Conservation (phyloP, 2,113 vertebrate genomes). For the Gambusia holbrooki region DNA sequence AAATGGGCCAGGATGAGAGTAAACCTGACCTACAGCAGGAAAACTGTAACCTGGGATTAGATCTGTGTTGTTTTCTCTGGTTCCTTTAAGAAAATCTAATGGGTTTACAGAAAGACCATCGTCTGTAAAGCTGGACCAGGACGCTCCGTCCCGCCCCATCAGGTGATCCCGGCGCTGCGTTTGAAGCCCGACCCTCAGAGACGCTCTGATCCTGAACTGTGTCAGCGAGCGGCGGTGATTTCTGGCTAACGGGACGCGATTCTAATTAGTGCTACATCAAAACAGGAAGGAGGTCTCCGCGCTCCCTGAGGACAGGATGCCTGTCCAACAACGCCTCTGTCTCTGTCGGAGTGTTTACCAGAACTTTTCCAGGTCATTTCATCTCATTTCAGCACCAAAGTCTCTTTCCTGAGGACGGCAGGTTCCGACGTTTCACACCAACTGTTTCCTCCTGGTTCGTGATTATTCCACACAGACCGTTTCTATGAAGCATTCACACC, state of each 20-base stretch:
- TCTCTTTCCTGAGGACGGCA: not conserved
- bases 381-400: not conserved
- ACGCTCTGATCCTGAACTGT: conserved; percentile 52
- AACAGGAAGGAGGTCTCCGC: conserved; percentile 62
- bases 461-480: no score
- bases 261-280: conserved; percentile 72
- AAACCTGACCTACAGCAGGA: no score
- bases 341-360: conserved; percentile 1
- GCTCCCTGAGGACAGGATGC: conserved; percentile 52
- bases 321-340: conserved; percentile 57
- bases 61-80: no score
- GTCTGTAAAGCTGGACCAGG: conserved; percentile 21
- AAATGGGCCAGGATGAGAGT: no score
- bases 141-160: conserved; percentile 17
- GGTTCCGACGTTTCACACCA: not conserved
- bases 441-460: no score
- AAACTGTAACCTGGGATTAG: not conserved
- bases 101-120: not conserved
- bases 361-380: conserved; percentile 37
- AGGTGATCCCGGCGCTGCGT: conserved; percentile 41
- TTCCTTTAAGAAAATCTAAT: not conserved
- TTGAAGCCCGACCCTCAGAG: conserved; percentile 55
- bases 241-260: conserved; percentile 9
- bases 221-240: conserved; percentile 41
- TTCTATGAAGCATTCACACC: no score